A percentile compares a stretch with the other conserved stretches of the same genome.
These are phyloP conservation scores for Amphipoea oculea DNA, from an alignment of 2,888 invertebrate species.

Conservation along the genomic window DNA sequence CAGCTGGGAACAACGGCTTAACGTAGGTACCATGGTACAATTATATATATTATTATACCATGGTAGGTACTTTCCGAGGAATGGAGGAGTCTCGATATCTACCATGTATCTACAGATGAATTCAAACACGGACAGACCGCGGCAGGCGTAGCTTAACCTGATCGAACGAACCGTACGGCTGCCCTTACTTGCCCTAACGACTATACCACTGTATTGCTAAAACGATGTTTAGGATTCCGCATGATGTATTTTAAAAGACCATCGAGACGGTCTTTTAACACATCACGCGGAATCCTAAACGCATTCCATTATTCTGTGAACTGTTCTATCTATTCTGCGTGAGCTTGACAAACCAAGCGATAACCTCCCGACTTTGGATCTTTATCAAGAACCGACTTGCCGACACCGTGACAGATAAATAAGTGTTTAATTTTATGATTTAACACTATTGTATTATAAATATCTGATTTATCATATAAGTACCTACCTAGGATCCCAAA, in stretches of 20 bases:
- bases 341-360: constrained; percentile 36
- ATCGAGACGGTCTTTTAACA: neutral
- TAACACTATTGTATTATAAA: constrained; percentile 12
- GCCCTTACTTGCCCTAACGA: no score
- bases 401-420: constrained; percentile 12
- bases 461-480: constrained; percentile 5
- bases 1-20: no score
- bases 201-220: neutral
- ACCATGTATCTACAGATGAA: no score
- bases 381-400: constrained; percentile 36
- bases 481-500: constrained; percentile 5
- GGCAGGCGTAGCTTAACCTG: no score
- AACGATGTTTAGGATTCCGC: constrained; percentile 43
- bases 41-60: no score
- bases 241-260: neutral
- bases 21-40: no score
- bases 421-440: constrained; percentile 18
- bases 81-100: no score
- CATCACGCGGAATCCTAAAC: constrained; percentile 48
- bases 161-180: no score
- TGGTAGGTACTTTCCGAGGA: no score
- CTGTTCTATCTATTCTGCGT: constrained; percentile 38
- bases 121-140: no score
- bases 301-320: constrained; percentile 24
- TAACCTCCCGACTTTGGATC: constrained; percentile 51